Percentiles rank a stretch among this genome's conserved stretches.
These are phyloP conservation scores for Charadrius vociferus DNA, from an alignment of 2,113 vertebrate species.

Conservation along the genomic window DNA sequence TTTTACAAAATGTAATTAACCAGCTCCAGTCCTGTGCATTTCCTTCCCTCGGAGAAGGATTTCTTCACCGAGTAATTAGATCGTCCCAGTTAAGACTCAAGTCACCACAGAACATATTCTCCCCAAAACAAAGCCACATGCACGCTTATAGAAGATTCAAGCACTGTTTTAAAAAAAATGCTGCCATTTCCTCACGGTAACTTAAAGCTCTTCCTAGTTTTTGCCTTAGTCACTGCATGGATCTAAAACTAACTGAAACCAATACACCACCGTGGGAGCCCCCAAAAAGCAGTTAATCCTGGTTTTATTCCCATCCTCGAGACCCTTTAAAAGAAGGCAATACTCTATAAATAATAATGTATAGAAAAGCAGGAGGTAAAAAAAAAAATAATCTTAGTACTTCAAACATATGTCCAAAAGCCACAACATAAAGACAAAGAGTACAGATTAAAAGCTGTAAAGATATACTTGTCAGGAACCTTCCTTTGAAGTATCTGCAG, in stretches of 20 bases:
- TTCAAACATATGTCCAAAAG: slow-evolving; percentile 51
- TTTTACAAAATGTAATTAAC: background rate
- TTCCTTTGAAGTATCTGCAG: slow-evolving; percentile 55
- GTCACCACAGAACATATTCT: background rate
- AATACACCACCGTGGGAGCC: background rate
- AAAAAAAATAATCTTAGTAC: background rate
- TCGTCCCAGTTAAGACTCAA: background rate
- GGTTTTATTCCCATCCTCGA: background rate
- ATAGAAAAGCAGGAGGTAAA: background rate
- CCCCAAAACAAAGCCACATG: background rate
- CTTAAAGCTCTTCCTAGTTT: background rate
- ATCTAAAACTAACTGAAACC: background rate
- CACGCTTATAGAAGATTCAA: background rate
- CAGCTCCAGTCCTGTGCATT: background rate
- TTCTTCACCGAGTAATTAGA: background rate
- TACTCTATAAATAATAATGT: too few relatives aligned
- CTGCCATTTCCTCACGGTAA: background rate
- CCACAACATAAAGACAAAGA: slow-evolving; percentile 44
- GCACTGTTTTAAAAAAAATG: background rate
- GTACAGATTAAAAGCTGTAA: slow-evolving; percentile 1
- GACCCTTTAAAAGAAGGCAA: too few relatives aligned
- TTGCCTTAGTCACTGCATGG: background rate
- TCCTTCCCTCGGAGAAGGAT: background rate
- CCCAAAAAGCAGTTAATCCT: background rate
- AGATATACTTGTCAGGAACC: slow-evolving; percentile 16